Evolutionary conservation across 2,797 vertebrate species (phyloP).

Genomic region (Paguma larvata): DNA sequence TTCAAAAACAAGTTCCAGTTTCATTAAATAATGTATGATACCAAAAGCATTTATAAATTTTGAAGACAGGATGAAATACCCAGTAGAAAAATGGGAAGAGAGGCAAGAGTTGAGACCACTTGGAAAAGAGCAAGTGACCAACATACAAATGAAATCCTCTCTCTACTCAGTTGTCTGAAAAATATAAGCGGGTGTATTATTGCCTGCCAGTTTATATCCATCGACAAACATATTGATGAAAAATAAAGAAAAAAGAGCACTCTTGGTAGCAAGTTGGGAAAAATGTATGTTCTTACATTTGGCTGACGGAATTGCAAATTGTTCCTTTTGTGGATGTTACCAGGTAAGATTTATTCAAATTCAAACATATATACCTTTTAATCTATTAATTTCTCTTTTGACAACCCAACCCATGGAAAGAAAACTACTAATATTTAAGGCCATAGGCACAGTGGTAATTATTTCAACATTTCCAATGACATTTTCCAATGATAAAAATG

Average conservation of each 20-base stretch:
- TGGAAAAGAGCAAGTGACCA: background rate
- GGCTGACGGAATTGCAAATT: background rate
- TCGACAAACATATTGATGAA: background rate
- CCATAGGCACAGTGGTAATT: background rate
- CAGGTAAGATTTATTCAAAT: background rate
- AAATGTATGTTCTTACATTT: background rate
- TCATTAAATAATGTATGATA: background rate
- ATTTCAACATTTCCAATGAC: background rate
- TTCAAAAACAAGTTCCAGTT: background rate
- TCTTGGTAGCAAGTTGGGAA: background rate
- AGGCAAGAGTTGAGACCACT: background rate
- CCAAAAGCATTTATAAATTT: slow-evolving; percentile 10
- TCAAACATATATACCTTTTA: background rate
- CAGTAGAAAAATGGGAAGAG: background rate
- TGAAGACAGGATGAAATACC: background rate
- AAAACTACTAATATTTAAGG: slow-evolving; percentile 6
- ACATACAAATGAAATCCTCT: background rate
- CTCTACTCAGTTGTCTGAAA: background rate
- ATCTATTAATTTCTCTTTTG: background rate
- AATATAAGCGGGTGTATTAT: background rate
- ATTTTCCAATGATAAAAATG: background rate
- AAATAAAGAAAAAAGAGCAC: background rate
- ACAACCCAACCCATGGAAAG: background rate
- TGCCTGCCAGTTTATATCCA: background rate
- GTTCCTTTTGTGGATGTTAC: background rate